Conservation (phyloP, 2,113 vertebrate genomes). For the Toxotes chatareus region DNA sequence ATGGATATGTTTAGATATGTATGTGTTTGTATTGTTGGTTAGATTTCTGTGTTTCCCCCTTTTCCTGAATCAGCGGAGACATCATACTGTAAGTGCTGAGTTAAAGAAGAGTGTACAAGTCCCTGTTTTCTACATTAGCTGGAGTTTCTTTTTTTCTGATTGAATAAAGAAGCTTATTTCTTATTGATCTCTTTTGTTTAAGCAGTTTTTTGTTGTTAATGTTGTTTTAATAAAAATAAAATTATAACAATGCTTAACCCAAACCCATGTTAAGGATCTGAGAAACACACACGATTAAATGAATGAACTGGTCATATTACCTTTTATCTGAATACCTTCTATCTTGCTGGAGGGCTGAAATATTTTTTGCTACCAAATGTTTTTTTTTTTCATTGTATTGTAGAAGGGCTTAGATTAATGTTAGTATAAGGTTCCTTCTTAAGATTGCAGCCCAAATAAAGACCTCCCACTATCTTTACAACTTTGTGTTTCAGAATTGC, state of each 20-base stretch:
- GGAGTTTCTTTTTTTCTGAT: conserved; percentile 55
- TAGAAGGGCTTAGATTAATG: not conserved
- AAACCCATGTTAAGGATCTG: too few relatives aligned
- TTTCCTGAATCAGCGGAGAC: conserved; percentile 26
- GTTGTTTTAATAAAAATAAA: not conserved
- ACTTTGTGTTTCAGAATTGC: too few relatives aligned
- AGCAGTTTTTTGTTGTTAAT: not conserved
- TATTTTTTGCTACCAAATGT: too few relatives aligned
- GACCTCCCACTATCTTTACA: not conserved
- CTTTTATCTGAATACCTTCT: not conserved
- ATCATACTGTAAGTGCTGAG: conserved; percentile 41
- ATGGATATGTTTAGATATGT: conserved; percentile 42
- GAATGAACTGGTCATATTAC: too few relatives aligned
- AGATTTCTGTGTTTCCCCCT: conserved; percentile 30
- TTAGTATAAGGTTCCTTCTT: not conserved
- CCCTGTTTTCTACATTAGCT: conserved; percentile 62
- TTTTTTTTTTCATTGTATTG: not conserved
- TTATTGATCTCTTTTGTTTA: conserved; percentile 33
- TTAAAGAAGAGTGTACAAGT: conserved; percentile 30
- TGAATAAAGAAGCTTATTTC: conserved; percentile 74
- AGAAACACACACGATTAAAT: not conserved
- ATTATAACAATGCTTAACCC: not conserved
- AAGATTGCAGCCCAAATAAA: not conserved
- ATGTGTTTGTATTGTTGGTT: conserved; percentile 56
- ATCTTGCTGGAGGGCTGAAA: not conserved